These are phyloP conservation scores for Xylocopa sonorina DNA, from an alignment of 1,140 invertebrate genomes.

Conservation along the genomic window DNA sequence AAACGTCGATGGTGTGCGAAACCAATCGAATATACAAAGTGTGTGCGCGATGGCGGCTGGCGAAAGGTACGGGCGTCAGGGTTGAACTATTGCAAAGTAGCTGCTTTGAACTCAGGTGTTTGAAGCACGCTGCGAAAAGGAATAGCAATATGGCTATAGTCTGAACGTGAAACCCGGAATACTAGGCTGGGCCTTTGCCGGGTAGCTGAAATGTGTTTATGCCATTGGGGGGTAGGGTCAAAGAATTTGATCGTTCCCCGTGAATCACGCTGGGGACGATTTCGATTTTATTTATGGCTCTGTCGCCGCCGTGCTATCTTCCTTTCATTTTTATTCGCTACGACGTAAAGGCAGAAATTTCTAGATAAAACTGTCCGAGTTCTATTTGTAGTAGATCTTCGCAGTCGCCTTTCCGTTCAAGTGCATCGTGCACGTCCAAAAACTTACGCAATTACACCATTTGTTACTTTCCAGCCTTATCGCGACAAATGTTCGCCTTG, in stretches of 20 bases:
- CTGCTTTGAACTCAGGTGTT: conserved; percentile 32
- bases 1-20: neutral
- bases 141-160: conserved; percentile 32
- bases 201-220: conserved; percentile 18
- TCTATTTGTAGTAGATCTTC: neutral
- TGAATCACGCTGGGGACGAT: neutral
- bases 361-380: too few relatives aligned
- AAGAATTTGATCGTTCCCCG: conserved; percentile 8
- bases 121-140: conserved; percentile 18
- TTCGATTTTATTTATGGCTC: neutral
- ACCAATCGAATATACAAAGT: neutral
- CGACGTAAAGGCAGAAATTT: neutral
- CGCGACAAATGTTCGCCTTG: too few relatives aligned
- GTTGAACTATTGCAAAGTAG: conserved; percentile 31
- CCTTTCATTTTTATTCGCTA: neutral
- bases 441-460: neutral
- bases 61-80: neutral
- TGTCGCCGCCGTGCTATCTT: too few relatives aligned
- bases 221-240: neutral
- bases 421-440: neutral
- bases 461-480: neutral
- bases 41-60: neutral
- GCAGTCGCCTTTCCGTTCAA: neutral
- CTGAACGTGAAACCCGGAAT: conserved; percentile 12
- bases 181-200: neutral